Conservation (phyloP, 2,113 vertebrate species). For the Podocnemis expansa region DNA sequence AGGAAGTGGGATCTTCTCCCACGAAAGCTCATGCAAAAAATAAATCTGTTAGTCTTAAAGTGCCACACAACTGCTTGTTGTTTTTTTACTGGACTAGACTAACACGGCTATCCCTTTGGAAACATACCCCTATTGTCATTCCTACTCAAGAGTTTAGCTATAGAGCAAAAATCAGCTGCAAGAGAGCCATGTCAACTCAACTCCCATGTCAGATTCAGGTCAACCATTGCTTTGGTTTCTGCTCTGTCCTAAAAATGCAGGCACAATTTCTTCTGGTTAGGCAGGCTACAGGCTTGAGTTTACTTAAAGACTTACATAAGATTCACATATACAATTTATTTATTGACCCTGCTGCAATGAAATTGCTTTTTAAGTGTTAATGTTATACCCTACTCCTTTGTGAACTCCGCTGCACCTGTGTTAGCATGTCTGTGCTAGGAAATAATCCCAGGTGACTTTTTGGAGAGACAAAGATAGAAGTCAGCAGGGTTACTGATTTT, state of each 20-base stretch:
- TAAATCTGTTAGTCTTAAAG: too few species aligned
- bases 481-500: neutral
- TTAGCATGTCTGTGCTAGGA: neutral
- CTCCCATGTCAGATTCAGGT: neutral
- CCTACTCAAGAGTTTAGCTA: neutral
- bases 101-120: too few species aligned
- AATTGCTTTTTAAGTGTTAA: neutral
- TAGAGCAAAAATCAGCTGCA: neutral
- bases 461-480: neutral
- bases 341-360: neutral
- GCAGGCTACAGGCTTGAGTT: neutral
- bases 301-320: neutral
- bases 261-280: neutral
- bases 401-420: neutral
- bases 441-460: neutral
- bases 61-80: too few species aligned
- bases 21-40: too few species aligned
- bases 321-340: neutral
- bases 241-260: neutral
- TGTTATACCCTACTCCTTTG: neutral
- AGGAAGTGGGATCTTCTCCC: too few species aligned
- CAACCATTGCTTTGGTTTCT: neutral
- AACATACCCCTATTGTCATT: too few species aligned
- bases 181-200: rapidly evolving
- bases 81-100: too few species aligned